Evolutionary conservation across 1,140 invertebrate species (phyloP).

Genomic region (Hyles euphorbiae): DNA sequence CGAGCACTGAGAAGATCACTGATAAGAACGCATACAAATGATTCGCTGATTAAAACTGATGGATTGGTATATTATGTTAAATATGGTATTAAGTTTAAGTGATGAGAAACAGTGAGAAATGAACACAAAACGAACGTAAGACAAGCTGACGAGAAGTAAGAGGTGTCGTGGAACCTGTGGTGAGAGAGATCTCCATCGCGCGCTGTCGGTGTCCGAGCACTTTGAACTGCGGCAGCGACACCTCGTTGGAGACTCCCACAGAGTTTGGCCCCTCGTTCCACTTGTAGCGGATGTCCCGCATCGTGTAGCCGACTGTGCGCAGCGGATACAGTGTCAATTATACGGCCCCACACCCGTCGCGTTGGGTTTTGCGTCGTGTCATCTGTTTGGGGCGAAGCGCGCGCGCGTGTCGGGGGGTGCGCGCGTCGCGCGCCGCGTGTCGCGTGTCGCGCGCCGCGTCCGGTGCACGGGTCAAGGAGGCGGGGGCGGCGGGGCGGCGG

Average conservation of each 20-base stretch:
- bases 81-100: too few species aligned
- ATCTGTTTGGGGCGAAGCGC: neutral
- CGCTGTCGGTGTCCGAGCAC: constrained; percentile 92
- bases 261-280: constrained; percentile 95
- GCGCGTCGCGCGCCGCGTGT: constrained; percentile 11
- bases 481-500: constrained; percentile 57
- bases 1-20: too few species aligned
- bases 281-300: constrained; percentile 96
- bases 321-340: constrained; percentile 34
- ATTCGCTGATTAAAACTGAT: too few species aligned
- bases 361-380: constrained; percentile 74
- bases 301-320: constrained; percentile 95
- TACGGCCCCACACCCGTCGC: constrained; percentile 75
- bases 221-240: constrained; percentile 96
- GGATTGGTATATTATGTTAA: too few species aligned
- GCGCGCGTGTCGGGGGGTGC: constrained; percentile 5
- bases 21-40: too few species aligned
- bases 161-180: constrained; percentile 81
- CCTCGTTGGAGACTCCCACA: constrained; percentile 93
- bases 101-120: too few species aligned
- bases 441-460: too few species aligned
- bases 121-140: constrained; percentile 26
- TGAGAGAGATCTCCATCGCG: constrained; percentile 93
- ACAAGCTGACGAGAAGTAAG: neutral
- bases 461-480: constrained; percentile 30